Conservation (phyloP, 2,888 invertebrate species). For the Prionchulus punctatus region DNA sequence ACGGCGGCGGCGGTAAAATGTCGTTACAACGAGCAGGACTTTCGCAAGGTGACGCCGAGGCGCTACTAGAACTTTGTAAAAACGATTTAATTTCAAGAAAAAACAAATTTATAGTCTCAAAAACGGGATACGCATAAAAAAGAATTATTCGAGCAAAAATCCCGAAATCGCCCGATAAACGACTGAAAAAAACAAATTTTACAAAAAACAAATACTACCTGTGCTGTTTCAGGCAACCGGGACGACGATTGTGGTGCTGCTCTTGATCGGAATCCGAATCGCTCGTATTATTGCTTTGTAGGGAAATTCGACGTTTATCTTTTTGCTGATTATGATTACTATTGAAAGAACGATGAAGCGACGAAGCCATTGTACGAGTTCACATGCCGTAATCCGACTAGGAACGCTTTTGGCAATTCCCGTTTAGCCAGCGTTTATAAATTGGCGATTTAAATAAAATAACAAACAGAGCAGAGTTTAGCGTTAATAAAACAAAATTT, state of each 20-base stretch:
- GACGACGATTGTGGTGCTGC: background rate
- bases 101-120: background rate
- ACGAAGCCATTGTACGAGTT: too few relatives aligned
- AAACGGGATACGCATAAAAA: background rate
- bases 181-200: background rate
- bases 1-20: background rate
- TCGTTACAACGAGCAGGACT: background rate
- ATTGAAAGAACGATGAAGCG: too few relatives aligned
- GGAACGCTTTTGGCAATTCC: too few relatives aligned
- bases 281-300: background rate
- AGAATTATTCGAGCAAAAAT: background rate
- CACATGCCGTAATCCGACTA: too few relatives aligned
- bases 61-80: background rate
- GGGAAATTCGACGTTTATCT: too few relatives aligned
- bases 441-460: too few relatives aligned
- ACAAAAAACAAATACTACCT: background rate
- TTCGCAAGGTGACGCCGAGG: constrained; percentile 1
- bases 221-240: background rate
- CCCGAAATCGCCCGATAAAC: background rate
- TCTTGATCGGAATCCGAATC: constrained; percentile 1
- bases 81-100: background rate
- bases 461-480: too few relatives aligned
- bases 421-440: too few relatives aligned
- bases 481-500: too few relatives aligned
- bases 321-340: too few relatives aligned